Percentiles rank a stretch among this genome's conserved stretches.
phyloP scores from a whole-genome alignment of 1,140 invertebrate species.

The Spodoptera frugiperda region DNA sequence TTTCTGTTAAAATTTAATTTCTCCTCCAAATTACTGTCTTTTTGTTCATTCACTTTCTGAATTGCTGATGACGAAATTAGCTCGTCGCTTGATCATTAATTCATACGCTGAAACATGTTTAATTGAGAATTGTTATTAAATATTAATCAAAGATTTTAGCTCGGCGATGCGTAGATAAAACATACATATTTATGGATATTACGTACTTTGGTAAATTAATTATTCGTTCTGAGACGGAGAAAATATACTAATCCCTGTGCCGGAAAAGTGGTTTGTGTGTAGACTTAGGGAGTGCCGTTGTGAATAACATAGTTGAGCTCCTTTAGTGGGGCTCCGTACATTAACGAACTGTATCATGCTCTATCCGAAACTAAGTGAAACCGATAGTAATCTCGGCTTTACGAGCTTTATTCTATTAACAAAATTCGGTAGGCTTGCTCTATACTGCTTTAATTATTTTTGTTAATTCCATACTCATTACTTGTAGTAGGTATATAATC shows the following conservation, averaged over 20 bases:
- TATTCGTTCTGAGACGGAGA: constrained; percentile 39
- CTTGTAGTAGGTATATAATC: no score
- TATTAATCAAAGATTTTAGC: constrained; percentile 57
- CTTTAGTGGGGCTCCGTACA: constrained; percentile 28
- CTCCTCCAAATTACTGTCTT: constrained; percentile 80
- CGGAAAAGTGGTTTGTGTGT: constrained; percentile 38
- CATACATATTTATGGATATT: constrained; percentile 48
- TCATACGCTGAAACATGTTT: constrained; percentile 52
- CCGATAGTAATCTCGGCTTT: constrained; percentile 43
- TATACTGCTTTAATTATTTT: constrained; percentile 25
- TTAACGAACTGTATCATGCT: constrained; percentile 32
- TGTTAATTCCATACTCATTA: not conserved
- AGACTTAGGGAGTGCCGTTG: constrained; percentile 26
- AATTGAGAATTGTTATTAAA: constrained; percentile 59
- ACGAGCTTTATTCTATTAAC: constrained; percentile 40
- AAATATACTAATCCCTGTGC: constrained; percentile 46
- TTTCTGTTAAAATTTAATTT: constrained; percentile 84
- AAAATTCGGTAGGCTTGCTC: constrained; percentile 13
- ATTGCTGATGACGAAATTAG: constrained; percentile 69
- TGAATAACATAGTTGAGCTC: constrained; percentile 38
- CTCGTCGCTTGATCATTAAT: constrained; percentile 57
- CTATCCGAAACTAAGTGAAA: constrained; percentile 43
- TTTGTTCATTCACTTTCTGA: constrained; percentile 80
- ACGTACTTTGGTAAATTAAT: constrained; percentile 45
- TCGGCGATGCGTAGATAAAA: constrained; percentile 45